Conservation (phyloP, 2,113 vertebrate genomes). For the Sturnira hondurensis region DNA sequence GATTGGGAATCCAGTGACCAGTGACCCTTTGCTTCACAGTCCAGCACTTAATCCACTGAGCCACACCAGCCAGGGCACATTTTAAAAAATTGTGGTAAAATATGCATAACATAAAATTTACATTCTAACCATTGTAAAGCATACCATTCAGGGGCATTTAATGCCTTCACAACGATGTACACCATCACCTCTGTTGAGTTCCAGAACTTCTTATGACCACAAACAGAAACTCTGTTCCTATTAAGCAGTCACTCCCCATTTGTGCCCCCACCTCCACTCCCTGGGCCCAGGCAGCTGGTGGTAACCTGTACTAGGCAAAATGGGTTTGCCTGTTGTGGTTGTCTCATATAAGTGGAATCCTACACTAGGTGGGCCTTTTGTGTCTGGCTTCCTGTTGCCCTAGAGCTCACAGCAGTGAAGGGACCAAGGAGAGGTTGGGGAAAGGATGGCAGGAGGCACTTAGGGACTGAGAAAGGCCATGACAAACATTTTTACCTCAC, state of each 20-base stretch:
- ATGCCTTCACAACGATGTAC: not conserved
- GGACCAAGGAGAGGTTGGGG: not conserved
- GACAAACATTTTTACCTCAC: not conserved
- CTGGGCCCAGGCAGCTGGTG: not conserved
- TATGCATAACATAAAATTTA: not conserved
- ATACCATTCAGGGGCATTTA: not conserved
- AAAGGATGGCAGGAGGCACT: not conserved
- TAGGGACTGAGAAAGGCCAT: not conserved
- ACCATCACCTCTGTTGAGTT: not conserved
- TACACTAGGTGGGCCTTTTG: not conserved
- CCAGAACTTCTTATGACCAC: not conserved
- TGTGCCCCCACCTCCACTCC: fast-evolving
- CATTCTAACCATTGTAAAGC: not conserved
- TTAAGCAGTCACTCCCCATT: not conserved
- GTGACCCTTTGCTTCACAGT: too few species aligned
- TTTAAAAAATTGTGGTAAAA: not conserved
- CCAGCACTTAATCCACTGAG: too few species aligned
- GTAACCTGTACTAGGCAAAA: not conserved
- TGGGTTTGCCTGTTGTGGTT: not conserved
- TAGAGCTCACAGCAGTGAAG: not conserved
- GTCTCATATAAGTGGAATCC: not conserved
- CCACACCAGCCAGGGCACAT: too few species aligned
- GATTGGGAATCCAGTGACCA: too few species aligned
- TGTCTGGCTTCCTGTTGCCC: not conserved
- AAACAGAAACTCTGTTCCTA: not conserved